Evolutionary conservation across 2,113 vertebrate species (phyloP).

Genomic region (Corythornis madagascariensis): DNA sequence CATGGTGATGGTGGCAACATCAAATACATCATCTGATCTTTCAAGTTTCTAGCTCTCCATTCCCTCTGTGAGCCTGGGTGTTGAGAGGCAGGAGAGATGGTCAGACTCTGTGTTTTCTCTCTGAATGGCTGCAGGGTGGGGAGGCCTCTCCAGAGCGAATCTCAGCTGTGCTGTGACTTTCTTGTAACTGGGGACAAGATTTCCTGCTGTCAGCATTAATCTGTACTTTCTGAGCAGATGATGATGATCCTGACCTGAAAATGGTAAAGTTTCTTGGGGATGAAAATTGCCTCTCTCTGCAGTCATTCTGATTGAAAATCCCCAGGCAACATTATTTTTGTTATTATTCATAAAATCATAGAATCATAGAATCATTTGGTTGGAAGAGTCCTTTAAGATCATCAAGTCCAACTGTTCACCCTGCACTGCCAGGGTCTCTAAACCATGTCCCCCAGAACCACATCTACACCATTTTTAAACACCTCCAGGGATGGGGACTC

Average conservation of each 20-base stretch:
- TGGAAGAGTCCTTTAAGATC: no score
- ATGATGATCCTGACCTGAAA: neutral
- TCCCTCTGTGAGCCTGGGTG: neutral
- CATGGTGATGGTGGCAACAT: neutral
- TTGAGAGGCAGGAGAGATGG: neutral
- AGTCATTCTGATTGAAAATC: neutral
- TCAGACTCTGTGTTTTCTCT: fast-evolving
- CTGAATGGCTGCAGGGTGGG: neutral
- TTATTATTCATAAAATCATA: neutral
- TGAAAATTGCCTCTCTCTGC: neutral
- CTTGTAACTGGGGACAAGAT: neutral
- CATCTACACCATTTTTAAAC: no score
- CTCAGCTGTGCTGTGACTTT: neutral
- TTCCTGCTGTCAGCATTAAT: conserved; percentile 12
- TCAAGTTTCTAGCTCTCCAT: neutral
- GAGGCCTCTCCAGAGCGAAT: neutral
- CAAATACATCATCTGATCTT: neutral
- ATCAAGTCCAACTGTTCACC: no score
- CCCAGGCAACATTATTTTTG: neutral
- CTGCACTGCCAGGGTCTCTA: no score
- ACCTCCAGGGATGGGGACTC: no score
- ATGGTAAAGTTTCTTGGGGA: neutral
- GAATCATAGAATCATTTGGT: no score
- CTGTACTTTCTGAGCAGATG: neutral
- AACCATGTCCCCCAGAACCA: no score